Percentiles rank a stretch among this genome's conserved stretches.
phyloP scores from a whole-genome alignment of 2,797 vertebrate genomes.

The Falco concolor region DNA sequence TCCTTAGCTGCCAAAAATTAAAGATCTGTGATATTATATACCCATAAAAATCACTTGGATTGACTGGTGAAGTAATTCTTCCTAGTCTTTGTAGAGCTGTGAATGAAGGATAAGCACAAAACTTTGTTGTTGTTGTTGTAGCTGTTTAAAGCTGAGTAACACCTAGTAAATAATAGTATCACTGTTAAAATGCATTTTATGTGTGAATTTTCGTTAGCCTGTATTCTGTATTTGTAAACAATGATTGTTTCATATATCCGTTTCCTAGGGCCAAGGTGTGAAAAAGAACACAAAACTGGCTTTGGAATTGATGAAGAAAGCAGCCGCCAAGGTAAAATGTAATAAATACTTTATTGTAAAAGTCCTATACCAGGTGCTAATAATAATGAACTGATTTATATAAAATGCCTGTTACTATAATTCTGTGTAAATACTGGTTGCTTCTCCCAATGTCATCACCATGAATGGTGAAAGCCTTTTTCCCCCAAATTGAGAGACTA shows the following conservation, averaged over 20 bases:
- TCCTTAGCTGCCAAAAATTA: not conserved
- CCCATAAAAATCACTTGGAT: not conserved
- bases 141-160: not conserved
- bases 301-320: constrained; percentile 85
- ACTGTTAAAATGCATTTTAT: not conserved
- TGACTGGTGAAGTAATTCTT: not conserved
- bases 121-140: not conserved
- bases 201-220: not conserved
- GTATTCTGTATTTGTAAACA: not conserved
- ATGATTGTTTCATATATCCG: not conserved
- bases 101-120: not conserved
- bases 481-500: not conserved
- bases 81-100: not conserved
- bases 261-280: constrained; percentile 85
- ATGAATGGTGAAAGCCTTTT: not conserved
- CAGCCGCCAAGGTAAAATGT: constrained; percentile 84
- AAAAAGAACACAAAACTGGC: constrained; percentile 85
- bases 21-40: not conserved
- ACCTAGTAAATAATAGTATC: not conserved
- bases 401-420: not conserved
- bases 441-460: not conserved
- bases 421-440: not conserved
- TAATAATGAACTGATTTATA: not conserved
- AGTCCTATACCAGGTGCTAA: not conserved
- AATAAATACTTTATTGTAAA: not conserved